Evolutionary conservation across 2,797 vertebrate species (phyloP).

Genomic region (Coregonus sp.): DNA sequence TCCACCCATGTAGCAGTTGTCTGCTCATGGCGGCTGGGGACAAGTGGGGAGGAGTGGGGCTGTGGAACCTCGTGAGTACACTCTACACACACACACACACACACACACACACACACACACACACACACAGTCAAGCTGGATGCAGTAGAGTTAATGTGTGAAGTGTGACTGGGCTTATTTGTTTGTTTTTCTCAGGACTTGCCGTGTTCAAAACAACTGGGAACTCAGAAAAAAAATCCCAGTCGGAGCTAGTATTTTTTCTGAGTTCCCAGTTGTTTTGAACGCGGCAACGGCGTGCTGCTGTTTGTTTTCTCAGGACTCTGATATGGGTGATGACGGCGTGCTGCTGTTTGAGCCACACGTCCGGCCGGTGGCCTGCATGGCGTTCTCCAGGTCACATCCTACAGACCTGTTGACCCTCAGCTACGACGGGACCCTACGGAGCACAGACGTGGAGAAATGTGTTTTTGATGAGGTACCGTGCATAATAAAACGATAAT

Average conservation of each 20-base stretch:
- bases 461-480: constrained; percentile 85
- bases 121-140: neutral
- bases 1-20: constrained; percentile 82
- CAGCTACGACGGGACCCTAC: constrained; percentile 80
- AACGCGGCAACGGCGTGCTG: too few species aligned
- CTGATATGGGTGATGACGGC: constrained; percentile 57
- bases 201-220: too few species aligned
- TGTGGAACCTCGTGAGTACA: constrained; percentile 85
- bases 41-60: constrained; percentile 78
- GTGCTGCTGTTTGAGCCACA: constrained; percentile 77
- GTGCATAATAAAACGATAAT: neutral
- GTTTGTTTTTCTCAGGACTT: constrained; percentile 60
- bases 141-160: neutral
- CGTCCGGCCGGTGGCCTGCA: constrained; percentile 66
- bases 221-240: too few species aligned
- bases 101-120: too few species aligned
- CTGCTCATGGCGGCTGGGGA: constrained; percentile 86
- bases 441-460: constrained; percentile 83
- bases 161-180: neutral
- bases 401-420: constrained; percentile 82
- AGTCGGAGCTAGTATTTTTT: too few species aligned
- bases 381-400: constrained; percentile 80
- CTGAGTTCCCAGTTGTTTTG: too few species aligned
- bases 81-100: neutral
- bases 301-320: constrained; percentile 28